Evolutionary conservation across 2,797 vertebrate species (phyloP), one percentile per base, ranked within the genome.

Genomic region (Neoniphon sammara): DNA sequence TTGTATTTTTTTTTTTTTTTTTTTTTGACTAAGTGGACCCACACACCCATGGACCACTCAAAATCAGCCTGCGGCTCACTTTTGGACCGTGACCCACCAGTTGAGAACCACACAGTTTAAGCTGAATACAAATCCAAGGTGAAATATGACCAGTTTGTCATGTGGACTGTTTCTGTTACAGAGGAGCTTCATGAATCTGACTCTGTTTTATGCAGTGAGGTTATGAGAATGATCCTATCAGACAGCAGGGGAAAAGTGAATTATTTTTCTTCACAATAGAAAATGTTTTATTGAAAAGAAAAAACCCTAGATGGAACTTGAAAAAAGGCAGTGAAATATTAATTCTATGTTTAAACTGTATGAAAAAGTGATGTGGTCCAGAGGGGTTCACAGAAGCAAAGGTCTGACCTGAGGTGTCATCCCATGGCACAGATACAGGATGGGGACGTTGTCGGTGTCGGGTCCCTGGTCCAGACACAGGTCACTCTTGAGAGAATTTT

Each of bases 381-480:
- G 2, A 21, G 54, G 50, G 10, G 21, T 39, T 18, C 14, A 5
- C 5, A 5, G 44, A 11, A 2, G 11, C 39, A 44, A n/a, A 15
- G 60, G 34, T 93, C 95, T 93, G 60, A 99, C 97, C 97, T 99
- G 97, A 25, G 98, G 96, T 10, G 97, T 97, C 97, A 98, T 96
- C 76, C 98, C 98, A 0, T 99, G 97, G 92, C 98, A 99, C 88
- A 98, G 95, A 79, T 99, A 99, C 90, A 99, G 87, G 86, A 99
- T 99, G 64, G 98, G 98, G 60, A 97, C 89, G 44, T 99, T 99
- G 93, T 99, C 97, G 0, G 96, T 97, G 78, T 97, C 96, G 10
- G 98, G 97, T 5, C 98, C 98, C 91, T 98, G 98, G 91, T 99
- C 98, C 85, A 99, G 94, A 94, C 98, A 99, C 88, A 99, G 87